Conservation (phyloP, 2,888 invertebrate species). For the Cerastis leucographa region DNA sequence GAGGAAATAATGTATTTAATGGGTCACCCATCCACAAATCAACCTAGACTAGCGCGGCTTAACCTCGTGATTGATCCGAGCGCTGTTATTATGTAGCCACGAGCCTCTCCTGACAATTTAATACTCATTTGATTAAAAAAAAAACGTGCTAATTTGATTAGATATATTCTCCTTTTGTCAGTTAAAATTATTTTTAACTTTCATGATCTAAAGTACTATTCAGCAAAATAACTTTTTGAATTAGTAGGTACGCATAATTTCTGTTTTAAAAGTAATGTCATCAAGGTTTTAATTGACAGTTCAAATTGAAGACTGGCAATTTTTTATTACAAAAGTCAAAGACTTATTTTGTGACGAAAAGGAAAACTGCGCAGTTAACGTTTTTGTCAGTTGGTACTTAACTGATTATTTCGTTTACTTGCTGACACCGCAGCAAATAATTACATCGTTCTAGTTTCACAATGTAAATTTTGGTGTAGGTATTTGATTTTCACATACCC, state of each 20-base stretch:
- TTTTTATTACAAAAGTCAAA: background rate
- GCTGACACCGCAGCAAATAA: background rate
- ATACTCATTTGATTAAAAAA: too few relatives aligned
- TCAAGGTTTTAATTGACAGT: slow-evolving; percentile 40
- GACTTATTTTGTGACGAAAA: background rate
- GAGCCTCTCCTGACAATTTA: too few relatives aligned
- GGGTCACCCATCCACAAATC: too few relatives aligned
- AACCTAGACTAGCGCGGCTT: too few relatives aligned
- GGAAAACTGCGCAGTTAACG: background rate
- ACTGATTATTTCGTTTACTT: background rate
- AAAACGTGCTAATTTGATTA: background rate
- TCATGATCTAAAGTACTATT: background rate
- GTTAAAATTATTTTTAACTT: background rate
- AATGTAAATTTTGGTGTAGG: background rate
- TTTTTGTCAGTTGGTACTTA: background rate
- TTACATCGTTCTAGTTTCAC: background rate
- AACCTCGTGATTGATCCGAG: too few relatives aligned
- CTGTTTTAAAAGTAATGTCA: background rate
- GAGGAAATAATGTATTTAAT: too few relatives aligned
- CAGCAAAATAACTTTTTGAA: background rate
- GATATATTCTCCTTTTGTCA: background rate
- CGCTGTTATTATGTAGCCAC: too few relatives aligned
- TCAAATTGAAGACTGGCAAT: background rate
- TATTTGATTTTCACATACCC: background rate
- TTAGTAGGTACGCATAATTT: background rate